Percentiles rank a stretch among this genome's conserved stretches.
These are phyloP conservation scores for Urechis unicinctus DNA, from an alignment of 2,888 invertebrate genomes.

Conservation along the genomic window DNA sequence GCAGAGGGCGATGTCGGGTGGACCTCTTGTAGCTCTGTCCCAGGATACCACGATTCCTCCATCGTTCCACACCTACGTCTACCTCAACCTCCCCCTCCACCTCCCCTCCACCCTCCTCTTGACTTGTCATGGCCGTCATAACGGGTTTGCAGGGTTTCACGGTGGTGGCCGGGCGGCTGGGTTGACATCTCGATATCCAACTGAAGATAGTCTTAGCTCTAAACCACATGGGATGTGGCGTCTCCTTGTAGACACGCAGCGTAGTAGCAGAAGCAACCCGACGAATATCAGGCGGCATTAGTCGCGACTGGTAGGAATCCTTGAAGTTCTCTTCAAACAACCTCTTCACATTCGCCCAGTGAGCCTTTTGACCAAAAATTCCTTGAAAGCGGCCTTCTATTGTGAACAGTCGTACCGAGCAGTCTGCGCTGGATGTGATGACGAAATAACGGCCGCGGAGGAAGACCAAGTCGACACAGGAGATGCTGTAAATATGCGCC, in stretches of 20 bases:
- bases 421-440: slow-evolving; percentile 58
- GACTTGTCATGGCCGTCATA: too few species aligned
- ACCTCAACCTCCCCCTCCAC: too few species aligned
- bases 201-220: too few species aligned
- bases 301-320: slow-evolving; percentile 25
- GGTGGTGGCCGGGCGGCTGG: too few species aligned
- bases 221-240: too few species aligned
- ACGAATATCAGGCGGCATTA: slow-evolving; percentile 66
- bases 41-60: too few species aligned
- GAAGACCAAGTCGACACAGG: slow-evolving; percentile 62
- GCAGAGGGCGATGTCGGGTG: too few species aligned
- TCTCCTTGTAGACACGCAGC: slow-evolving; percentile 65
- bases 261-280: slow-evolving; percentile 72
- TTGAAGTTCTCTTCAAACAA: slow-evolving; percentile 51
- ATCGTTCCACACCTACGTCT: too few species aligned
- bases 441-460: slow-evolving; percentile 55
- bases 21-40: too few species aligned
- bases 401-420: slow-evolving; percentile 55
- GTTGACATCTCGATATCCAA: too few species aligned
- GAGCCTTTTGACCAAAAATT: slow-evolving; percentile 67
- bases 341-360: slow-evolving; percentile 53
- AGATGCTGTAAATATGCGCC: slow-evolving; percentile 66
- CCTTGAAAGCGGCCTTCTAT: slow-evolving; percentile 55
- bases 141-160: too few species aligned
- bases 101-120: too few species aligned